Evolutionary conservation across 2,888 invertebrate genomes (phyloP).

Genomic region (Lumbricus terrestris): DNA sequence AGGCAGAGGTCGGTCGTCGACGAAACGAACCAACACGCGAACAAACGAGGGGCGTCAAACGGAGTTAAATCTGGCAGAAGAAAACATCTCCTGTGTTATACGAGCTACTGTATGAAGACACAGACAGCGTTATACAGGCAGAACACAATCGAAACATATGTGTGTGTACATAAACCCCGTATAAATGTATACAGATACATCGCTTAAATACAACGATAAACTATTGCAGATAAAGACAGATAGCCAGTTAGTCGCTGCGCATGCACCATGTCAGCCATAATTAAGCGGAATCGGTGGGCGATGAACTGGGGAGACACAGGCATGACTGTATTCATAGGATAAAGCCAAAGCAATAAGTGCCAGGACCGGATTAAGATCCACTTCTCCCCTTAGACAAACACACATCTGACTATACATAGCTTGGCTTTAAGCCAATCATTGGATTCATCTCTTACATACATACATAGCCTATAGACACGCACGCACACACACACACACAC

Average conservation of each 20-base stretch:
- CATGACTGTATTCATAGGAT: not conserved
- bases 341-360: not conserved
- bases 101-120: too few relatives aligned
- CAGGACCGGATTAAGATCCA: not conserved
- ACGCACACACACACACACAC: too few relatives aligned
- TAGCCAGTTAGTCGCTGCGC: not conserved
- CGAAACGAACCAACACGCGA: not conserved
- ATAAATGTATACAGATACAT: not conserved
- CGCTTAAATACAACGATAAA: not conserved
- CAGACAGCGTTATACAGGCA: not conserved
- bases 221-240: not conserved
- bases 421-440: too few relatives aligned
- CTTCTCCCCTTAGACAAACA: not conserved
- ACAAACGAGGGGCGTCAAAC: not conserved
- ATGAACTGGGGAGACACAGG: not conserved
- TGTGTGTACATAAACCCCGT: not conserved
- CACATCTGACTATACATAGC: not conserved
- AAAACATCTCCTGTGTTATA: conserved; percentile 3
- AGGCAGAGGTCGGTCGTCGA: not conserved
- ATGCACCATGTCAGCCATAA: not conserved
- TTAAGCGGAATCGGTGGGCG: not conserved
- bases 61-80: not conserved
- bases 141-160: not conserved
- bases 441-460: not conserved
- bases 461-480: too few relatives aligned